Conservation (phyloP, 2,888 invertebrate genomes). For the Eucriotettix oculatus region DNA sequence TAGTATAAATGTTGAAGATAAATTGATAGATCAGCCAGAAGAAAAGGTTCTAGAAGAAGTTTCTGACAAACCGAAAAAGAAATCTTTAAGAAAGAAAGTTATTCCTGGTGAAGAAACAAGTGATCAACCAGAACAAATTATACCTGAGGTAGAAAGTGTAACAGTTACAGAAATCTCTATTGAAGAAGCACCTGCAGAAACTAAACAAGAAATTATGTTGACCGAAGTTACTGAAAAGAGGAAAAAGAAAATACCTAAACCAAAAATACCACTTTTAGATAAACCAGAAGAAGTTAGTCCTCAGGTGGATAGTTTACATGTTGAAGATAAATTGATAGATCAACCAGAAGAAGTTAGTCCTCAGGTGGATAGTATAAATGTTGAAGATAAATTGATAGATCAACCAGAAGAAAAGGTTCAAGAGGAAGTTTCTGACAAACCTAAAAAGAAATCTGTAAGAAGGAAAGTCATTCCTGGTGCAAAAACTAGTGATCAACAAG, state of each 20-base stretch:
- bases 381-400: background rate
- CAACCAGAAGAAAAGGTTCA: background rate
- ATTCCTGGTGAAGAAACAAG: constrained; percentile 13
- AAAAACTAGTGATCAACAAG: constrained; percentile 11
- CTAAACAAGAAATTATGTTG: no score
- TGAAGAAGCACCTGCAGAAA: no score
- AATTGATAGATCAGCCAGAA: background rate
- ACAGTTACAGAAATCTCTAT: no score
- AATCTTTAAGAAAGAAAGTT: constrained; percentile 17
- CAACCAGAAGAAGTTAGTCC: constrained; percentile 2
- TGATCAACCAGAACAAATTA: constrained; percentile 10
- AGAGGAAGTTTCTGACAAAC: constrained; percentile 13
- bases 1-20: constrained; percentile 5
- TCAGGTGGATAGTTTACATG: no score
- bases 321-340: no score
- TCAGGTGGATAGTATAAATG: constrained; percentile 6
- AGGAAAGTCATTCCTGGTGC: constrained; percentile 14
- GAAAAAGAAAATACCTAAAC: no score
- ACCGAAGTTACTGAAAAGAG: no score
- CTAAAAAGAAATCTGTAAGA: constrained; percentile 18
- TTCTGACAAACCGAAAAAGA: constrained; percentile 17
- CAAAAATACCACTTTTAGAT: no score
- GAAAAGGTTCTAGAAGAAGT: background rate
- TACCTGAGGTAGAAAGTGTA: no score
- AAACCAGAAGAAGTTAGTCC: no score